Conservation (phyloP, 2,113 vertebrate genomes). For the Ailurus styani region DNA sequence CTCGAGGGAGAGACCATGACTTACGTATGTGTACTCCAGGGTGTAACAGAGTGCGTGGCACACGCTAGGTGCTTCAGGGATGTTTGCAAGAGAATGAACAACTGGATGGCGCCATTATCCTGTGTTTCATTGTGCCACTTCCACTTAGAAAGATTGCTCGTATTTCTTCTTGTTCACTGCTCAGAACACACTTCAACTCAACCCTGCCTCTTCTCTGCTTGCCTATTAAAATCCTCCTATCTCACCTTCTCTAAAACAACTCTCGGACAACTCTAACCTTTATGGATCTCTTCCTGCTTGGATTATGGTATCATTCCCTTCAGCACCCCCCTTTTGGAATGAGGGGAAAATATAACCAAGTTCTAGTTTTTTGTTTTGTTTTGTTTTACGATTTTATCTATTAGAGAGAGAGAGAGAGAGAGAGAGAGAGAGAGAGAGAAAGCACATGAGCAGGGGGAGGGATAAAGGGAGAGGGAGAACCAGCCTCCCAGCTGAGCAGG, state of each 20-base stretch:
- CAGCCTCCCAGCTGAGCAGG: background rate
- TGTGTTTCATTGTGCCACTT: accelerated
- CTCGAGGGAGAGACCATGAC: accelerated
- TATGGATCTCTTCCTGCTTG: background rate
- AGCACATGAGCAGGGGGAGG: background rate
- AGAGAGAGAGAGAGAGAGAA: no score
- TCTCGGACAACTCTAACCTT: background rate
- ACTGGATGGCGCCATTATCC: accelerated
- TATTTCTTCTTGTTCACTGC: background rate
- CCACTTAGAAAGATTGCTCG: background rate
- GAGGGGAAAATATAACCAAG: background rate
- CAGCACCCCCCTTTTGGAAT: background rate
- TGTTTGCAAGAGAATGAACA: background rate
- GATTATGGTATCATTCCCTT: background rate
- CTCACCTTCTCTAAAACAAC: background rate
- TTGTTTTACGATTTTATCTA: background rate
- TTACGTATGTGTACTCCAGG: background rate
- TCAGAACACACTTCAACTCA: background rate
- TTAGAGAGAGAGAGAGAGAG: background rate
- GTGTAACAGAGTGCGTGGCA: background rate
- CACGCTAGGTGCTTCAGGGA: background rate
- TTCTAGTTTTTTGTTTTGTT: background rate
- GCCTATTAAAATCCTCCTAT: background rate
- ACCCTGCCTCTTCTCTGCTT: background rate
- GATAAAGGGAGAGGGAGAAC: background rate